A percentile compares a stretch with the other conserved stretches of the same genome.
These are phyloP conservation scores for Cerastis leucographa DNA, from an alignment of 2,888 invertebrate species.

Conservation along the genomic window DNA sequence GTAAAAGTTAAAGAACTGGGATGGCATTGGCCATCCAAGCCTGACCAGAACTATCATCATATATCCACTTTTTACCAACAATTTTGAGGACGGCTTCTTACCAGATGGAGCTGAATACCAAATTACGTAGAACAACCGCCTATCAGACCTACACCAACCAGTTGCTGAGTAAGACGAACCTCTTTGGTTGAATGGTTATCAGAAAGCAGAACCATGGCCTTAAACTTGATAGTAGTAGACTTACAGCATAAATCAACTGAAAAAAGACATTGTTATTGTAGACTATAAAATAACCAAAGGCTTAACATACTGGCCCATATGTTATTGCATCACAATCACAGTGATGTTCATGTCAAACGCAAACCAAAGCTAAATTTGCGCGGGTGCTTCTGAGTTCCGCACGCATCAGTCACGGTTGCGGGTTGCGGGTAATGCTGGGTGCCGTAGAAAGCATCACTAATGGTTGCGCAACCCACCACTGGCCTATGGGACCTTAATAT, in stretches of 20 bases:
- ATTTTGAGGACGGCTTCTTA: background rate
- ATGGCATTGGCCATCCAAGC: background rate
- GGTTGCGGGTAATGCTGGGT: slow-evolving; percentile 14
- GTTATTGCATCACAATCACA: slow-evolving; percentile 33
- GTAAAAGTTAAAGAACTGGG: background rate
- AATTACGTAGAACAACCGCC: background rate
- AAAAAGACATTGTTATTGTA: background rate
- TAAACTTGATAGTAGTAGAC: background rate
- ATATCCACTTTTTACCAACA: background rate
- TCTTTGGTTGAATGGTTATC: background rate
- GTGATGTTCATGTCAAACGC: slow-evolving; percentile 38
- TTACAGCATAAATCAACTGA: background rate
- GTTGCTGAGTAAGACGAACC: background rate
- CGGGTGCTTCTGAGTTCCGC: slow-evolving; percentile 42
- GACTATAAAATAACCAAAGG: background rate
- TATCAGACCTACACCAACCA: no score
- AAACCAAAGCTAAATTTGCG: slow-evolving; percentile 25
- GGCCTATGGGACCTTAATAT: slow-evolving; percentile 38
- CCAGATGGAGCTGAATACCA: background rate
- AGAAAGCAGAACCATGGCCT: background rate
- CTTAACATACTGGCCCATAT: slow-evolving; percentile 8
- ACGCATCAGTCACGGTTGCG: slow-evolving; percentile 47
- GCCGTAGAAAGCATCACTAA: slow-evolving; percentile 65
- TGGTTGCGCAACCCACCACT: slow-evolving; percentile 48
- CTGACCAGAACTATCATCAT: background rate